Evolutionary conservation across 2,888 invertebrate species (phyloP).

Genomic region (Ectobius pallidus): DNA sequence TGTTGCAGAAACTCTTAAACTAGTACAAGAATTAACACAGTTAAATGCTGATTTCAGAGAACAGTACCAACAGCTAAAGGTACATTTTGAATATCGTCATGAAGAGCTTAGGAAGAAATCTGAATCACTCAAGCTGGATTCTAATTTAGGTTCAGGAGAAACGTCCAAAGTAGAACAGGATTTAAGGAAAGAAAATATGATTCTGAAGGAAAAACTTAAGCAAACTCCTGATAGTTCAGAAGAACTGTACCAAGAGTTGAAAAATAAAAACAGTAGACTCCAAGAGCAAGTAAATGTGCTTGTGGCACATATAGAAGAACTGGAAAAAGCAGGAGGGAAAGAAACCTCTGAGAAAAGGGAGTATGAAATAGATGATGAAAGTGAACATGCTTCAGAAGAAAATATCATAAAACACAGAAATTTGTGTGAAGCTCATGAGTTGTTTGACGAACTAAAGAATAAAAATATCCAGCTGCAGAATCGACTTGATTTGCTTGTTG

Average conservation of each 20-base stretch:
- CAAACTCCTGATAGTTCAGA: not conserved
- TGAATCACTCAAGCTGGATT: not conserved
- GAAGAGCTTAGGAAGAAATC: constrained; percentile 30
- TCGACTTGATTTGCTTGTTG: not conserved
- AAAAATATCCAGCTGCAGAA: constrained; percentile 4
- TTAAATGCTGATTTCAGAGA: constrained; percentile 15
- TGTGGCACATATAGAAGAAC: not conserved
- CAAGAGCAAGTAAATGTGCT: constrained; percentile 21
- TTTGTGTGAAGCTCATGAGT: not conserved
- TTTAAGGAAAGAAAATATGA: not conserved
- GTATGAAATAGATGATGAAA: constrained; percentile 14
- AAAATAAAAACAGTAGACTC: constrained; percentile 27
- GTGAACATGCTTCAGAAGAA: not conserved
- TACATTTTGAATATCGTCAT: constrained; percentile 20
- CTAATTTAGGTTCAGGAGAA: not conserved
- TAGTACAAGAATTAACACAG: constrained; percentile 15
- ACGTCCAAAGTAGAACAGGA: not conserved
- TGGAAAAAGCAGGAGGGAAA: not conserved
- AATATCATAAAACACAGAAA: not conserved
- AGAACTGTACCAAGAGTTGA: constrained; percentile 12
- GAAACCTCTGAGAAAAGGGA: not conserved
- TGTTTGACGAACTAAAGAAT: constrained; percentile 25
- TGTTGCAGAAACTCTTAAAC: constrained; percentile 14
- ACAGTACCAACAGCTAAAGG: constrained; percentile 17
- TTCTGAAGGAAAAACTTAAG: not conserved